A percentile compares a stretch with the other conserved stretches of the same genome.
These are phyloP conservation scores for Chironomus riparius DNA, from an alignment of 2,888 invertebrate species.

Conservation along the genomic window DNA sequence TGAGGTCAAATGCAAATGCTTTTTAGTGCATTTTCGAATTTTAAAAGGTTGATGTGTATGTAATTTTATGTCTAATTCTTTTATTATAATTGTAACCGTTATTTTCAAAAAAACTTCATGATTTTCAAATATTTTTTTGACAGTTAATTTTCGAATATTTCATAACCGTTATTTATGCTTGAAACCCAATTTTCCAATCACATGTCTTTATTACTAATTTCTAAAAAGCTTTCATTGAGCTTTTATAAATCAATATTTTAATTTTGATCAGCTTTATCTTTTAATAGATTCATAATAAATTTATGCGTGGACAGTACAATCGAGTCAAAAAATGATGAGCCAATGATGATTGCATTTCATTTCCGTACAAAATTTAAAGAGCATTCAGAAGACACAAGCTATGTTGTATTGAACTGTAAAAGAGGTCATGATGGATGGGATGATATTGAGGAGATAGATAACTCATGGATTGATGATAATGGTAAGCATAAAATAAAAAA, in stretches of 20 bases:
- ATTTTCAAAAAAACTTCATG: no score
- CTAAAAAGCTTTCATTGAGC: no score
- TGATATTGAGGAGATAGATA: constrained; percentile 10
- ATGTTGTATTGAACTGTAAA: constrained; percentile 2
- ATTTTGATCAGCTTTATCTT: no score
- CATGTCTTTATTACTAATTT: no score
- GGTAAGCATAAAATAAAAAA: background rate
- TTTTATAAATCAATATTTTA: no score
- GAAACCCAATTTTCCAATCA: background rate
- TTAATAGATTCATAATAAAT: constrained; percentile 7
- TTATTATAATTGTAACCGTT: no score
- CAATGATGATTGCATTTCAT: constrained; percentile 21
- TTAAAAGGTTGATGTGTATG: no score
- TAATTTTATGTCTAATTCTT: no score
- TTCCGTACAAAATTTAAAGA: constrained; percentile 16
- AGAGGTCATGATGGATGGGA: constrained; percentile 8
- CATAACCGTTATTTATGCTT: background rate
- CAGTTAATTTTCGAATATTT: background rate
- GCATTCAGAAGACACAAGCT: background rate
- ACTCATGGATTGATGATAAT: constrained; percentile 19
- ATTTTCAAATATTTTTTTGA: no score
- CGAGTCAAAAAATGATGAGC: background rate
- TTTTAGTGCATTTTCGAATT: no score
- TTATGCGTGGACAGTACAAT: constrained; percentile 11
- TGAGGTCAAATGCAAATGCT: no score